A percentile compares a stretch with the other conserved stretches of the same genome.
Conservation (phyloP, 2,797 vertebrate genomes). For the Liasis olivaceus region DNA sequence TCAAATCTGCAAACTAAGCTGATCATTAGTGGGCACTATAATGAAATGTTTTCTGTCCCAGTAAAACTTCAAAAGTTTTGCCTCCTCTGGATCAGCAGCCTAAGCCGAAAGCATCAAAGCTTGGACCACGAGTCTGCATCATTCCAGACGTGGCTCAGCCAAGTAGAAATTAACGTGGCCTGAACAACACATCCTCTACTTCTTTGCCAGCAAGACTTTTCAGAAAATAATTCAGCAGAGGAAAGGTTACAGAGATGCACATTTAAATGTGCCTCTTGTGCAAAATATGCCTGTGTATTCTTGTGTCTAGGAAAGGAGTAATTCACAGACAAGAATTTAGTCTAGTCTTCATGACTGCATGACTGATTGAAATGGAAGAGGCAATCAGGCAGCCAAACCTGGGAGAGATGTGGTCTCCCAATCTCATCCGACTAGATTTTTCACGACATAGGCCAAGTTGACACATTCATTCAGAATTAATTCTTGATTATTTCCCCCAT, state of each 20-base stretch:
- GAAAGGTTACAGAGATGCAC: background rate
- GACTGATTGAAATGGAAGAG: background rate
- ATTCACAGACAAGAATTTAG: background rate
- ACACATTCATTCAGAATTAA: background rate
- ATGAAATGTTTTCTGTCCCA: constrained; percentile 28
- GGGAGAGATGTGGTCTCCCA: background rate
- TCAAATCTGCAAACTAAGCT: background rate
- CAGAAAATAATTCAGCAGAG: background rate
- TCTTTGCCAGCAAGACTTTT: background rate
- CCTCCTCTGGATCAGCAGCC: background rate
- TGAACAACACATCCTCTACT: background rate
- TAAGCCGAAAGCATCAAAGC: constrained; percentile 39
- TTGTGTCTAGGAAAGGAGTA: background rate
- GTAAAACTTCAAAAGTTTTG: constrained; percentile 25
- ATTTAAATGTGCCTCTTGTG: background rate
- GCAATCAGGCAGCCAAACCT: background rate
- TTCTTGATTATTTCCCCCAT: background rate
- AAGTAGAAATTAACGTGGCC: background rate
- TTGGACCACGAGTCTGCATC: background rate
- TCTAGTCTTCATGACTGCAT: background rate
- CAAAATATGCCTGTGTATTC: background rate
- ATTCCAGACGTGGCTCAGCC: background rate
- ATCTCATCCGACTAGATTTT: background rate
- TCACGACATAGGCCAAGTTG: background rate
- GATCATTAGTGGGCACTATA: background rate